These are phyloP conservation scores for Microctonus brassicae DNA, from an alignment of 2,888 invertebrate genomes.

Conservation along the genomic window DNA sequence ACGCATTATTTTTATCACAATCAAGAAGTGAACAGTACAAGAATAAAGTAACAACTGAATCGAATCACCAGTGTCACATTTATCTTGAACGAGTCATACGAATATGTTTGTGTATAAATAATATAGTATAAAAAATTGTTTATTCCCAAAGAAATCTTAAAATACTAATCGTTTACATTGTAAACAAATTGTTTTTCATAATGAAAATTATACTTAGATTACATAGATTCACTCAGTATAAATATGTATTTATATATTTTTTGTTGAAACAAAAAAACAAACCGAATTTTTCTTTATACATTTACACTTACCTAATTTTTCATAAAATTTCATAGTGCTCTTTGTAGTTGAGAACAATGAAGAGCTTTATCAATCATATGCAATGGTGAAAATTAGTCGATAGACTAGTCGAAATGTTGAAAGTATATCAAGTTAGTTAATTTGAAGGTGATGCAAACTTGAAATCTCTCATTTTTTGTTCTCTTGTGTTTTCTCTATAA, in stretches of 20 bases:
- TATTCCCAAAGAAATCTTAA: not conserved
- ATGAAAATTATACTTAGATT: no score
- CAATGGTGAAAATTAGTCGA: not conserved
- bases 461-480: not conserved
- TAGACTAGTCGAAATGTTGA: not conserved
- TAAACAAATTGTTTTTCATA: no score
- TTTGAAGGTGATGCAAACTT: not conserved
- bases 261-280: no score
- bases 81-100: not conserved
- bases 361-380: no score
- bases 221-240: no score
- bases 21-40: not conserved
- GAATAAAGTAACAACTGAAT: conserved; percentile 19
- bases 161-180: not conserved
- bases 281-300: no score
- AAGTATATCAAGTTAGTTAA: not conserved
- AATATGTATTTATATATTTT: no score
- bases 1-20: not conserved
- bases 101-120: not conserved
- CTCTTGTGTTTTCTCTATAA: not conserved
- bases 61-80: not conserved
- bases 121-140: not conserved
- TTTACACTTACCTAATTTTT: no score
- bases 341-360: no score
- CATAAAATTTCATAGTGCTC: no score